Evolutionary conservation across 1,140 invertebrate species (phyloP), one percentile per base, ranked within the genome.

Genomic region (Caenorhabditis tropicalis): DNA sequence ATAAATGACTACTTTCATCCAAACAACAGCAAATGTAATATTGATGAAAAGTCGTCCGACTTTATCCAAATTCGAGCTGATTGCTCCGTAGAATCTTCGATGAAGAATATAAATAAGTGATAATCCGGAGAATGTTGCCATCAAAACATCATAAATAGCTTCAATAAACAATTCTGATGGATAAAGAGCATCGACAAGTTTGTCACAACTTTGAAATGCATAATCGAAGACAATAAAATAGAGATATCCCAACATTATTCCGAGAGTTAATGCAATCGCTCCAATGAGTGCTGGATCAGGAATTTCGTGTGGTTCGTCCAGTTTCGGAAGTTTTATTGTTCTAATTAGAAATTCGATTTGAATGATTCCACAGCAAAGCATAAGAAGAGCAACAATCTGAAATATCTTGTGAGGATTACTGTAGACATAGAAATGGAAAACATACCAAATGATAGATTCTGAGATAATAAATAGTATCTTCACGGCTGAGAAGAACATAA

Each of bases 161-260:
- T 91, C 90, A 33, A 89, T 86, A 84, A 89, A 90, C 21, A 88
- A 33, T 39, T 87, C 84, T 29, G 82, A 65, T 12, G 82, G 83
- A 65, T 89, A 87, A 36, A 88, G 83, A 46, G 88, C 87, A 74
- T 91, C 89, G 19, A 91, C 88, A 15, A 91, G 85, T 82, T 90
- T 90, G 83, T 91, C 90, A 79, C 90, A 91, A 80, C 91, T 87
- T 51, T 65, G 49, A 53, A 90, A 90, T 0, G 89, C 84, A 80
- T 89, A 88, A 79, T 91, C 91, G 84, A 91, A 91, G 19, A 91
- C 84, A 24, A 91, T 86, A 58, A 91, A 91, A 79, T 91, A 91
- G 9, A 89, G 84, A 74, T 91, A 91, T 24, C 90, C 90, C 4
- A 91, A 27, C 6, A 87, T 87, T 49, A 91, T 90, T 24, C 90